These are phyloP conservation scores for Apostichopus californicus DNA, from an alignment of 35 echinoderm and acorn worm species.

Conservation along the genomic window DNA sequence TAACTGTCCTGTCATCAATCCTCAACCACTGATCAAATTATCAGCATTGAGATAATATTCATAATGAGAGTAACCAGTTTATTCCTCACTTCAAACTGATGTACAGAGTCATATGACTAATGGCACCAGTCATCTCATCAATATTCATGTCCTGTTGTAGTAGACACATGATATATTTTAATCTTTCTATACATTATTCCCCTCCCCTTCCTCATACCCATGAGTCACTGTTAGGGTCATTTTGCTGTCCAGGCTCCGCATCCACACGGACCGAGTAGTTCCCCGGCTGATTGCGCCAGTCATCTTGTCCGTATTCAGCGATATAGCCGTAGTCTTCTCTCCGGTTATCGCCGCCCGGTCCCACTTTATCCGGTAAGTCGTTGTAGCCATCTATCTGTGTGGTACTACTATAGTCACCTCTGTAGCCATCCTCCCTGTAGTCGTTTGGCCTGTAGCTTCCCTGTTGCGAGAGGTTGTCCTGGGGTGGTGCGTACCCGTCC, in stretches of 20 bases:
- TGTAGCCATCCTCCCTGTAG: not conserved
- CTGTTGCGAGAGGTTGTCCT: not conserved
- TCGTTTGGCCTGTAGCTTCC: not conserved
- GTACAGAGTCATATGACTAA: too few relatives aligned
- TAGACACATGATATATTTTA: too few relatives aligned
- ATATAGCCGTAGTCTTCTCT: constrained; percentile 16
- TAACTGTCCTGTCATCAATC: too few relatives aligned
- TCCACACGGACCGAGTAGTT: constrained; percentile 2
- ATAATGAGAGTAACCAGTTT: too few relatives aligned
- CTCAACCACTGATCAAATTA: too few relatives aligned
- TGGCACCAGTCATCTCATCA: too few relatives aligned
- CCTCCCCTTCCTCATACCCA: not conserved
- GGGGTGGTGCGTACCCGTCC: not conserved
- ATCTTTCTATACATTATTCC: too few relatives aligned
- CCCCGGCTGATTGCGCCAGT: constrained; percentile 3
- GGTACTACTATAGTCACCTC: not conserved
- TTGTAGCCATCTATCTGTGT: not conserved
- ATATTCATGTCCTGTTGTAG: too few relatives aligned
- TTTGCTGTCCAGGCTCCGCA: not conserved
- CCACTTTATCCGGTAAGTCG: not conserved
- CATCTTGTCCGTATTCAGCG: constrained; percentile 30
- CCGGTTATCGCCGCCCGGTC: constrained; percentile 1
- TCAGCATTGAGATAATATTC: too few relatives aligned
- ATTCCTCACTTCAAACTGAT: too few relatives aligned
- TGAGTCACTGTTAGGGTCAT: constrained; percentile 23